Evolutionary conservation across 2,113 vertebrate species (phyloP).

Genomic region (Xiphophorus hellerii): DNA sequence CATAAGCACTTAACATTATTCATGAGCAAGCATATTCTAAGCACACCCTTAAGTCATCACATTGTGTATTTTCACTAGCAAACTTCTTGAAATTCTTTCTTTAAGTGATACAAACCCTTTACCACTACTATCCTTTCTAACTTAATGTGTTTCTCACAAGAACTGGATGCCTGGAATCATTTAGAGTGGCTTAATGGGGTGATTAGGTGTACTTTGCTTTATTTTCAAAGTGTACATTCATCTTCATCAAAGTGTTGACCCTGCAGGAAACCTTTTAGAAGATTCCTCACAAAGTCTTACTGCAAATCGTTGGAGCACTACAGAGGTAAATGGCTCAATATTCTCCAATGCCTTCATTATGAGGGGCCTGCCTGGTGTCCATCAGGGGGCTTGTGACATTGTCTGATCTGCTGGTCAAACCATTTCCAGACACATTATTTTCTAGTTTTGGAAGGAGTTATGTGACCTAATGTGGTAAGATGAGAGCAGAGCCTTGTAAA

Average conservation of each 20-base stretch:
- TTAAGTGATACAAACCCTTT: background rate
- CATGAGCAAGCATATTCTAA: background rate
- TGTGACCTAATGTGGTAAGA: background rate
- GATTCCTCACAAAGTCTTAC: conserved; percentile 16
- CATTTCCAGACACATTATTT: background rate
- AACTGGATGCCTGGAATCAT: conserved; percentile 45
- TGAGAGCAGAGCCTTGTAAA: background rate
- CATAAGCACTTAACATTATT: background rate
- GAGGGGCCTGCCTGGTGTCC: background rate
- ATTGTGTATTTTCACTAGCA: background rate
- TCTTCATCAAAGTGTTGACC: conserved; percentile 59
- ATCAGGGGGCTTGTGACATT: background rate
- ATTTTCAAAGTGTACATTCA: conserved; percentile 54
- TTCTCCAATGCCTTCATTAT: background rate
- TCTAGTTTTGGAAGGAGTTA: background rate
- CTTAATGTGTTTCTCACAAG: conserved; percentile 1
- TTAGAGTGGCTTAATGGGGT: conserved; percentile 51
- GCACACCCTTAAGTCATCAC: background rate
- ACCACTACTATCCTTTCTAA: background rate
- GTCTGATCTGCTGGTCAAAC: background rate
- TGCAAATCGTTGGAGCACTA: background rate
- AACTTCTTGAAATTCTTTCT: background rate
- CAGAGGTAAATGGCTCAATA: background rate
- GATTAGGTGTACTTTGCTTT: conserved; percentile 48
- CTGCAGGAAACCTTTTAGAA: conserved; percentile 51